Evolutionary conservation across 2,797 vertebrate genomes (phyloP).

Genomic region (Poecilia gillii): DNA sequence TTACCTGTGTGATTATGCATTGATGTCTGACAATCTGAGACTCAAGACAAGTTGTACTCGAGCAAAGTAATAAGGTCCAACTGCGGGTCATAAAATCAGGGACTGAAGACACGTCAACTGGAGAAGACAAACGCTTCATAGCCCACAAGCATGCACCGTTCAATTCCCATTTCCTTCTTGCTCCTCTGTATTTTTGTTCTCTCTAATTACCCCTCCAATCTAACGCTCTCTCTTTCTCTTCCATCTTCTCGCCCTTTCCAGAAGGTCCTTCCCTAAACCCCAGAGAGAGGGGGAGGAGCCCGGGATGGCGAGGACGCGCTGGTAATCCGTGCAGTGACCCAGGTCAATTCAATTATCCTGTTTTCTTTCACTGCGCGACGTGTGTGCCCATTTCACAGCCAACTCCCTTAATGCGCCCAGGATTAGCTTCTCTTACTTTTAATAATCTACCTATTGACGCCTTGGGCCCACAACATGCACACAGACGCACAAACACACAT

Average conservation of each 20-base stretch:
- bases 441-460: constrained; percentile 86
- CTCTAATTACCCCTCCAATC: constrained; percentile 58
- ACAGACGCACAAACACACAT: constrained; percentile 37
- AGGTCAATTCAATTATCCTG: constrained; percentile 90
- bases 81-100: constrained; percentile 46
- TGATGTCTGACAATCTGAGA: constrained; percentile 15
- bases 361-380: constrained; percentile 81
- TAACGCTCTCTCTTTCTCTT: constrained; percentile 51
- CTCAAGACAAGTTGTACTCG: constrained; percentile 45
- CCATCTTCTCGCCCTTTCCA: constrained; percentile 71
- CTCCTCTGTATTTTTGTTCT: constrained; percentile 24
- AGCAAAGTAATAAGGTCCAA: constrained; percentile 39
- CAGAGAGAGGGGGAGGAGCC: constrained; percentile 75
- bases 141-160: constrained; percentile 26
- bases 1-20: constrained; percentile 22
- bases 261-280: constrained; percentile 81
- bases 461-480: constrained; percentile 63
- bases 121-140: constrained; percentile 47
- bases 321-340: constrained; percentile 84
- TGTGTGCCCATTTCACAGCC: constrained; percentile 86
- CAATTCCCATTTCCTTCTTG: constrained; percentile 16
- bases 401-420: constrained; percentile 85
- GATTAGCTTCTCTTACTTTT: constrained; percentile 88
- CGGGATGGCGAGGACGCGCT: constrained; percentile 72
- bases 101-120: constrained; percentile 44